Evolutionary conservation across 2,113 vertebrate species (phyloP), one percentile per base, ranked within the genome.

Genomic region (Maylandia zebra): DNA sequence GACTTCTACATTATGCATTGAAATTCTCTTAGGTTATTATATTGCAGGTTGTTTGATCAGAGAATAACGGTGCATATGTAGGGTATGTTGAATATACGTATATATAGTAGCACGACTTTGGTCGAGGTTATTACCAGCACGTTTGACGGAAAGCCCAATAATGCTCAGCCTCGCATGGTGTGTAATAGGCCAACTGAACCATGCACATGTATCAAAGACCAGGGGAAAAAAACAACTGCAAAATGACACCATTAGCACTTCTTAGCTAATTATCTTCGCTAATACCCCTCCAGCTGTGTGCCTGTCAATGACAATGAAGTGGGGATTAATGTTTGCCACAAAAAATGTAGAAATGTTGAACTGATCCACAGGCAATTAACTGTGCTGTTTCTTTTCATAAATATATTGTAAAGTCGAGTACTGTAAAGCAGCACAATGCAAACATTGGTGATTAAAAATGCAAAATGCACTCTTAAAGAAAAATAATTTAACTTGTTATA

Each of bases 191-290:
- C 81, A 30, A 30, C 53, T 84, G 80, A 86, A 71, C 50, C 34
- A 5, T 64, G 53, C 12, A 17, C 69, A 84, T 85, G 53, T 82
- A 85, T 86, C 86, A 82, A 36, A 85, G 57, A 76, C 34, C 71
- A 83, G 66, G 30, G 48, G 19, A 22, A 59, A 87, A 74, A 30
- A 56, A 69, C 76, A 56, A 76, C 66, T 83, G 43, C 48, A 81
- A 89, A 86, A 90, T 89, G 71, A 83, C 82, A 91, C 74, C 79
- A 86, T 90, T 86, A 89, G 71, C 83, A 80, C 86, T 86, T 45
- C 80, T 82, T 38, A 56, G 88, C 74, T 92, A 94, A 92, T 94
- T 90, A 88, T 83, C 81, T 76, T 52, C 10, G 32, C 38, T 88
- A 88, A 88, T 92, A 59, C 27, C 79, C 86, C 84, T 89, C 50